Evolutionary conservation across 2,113 vertebrate species (phyloP).

Genomic region (Uria lomvia): DNA sequence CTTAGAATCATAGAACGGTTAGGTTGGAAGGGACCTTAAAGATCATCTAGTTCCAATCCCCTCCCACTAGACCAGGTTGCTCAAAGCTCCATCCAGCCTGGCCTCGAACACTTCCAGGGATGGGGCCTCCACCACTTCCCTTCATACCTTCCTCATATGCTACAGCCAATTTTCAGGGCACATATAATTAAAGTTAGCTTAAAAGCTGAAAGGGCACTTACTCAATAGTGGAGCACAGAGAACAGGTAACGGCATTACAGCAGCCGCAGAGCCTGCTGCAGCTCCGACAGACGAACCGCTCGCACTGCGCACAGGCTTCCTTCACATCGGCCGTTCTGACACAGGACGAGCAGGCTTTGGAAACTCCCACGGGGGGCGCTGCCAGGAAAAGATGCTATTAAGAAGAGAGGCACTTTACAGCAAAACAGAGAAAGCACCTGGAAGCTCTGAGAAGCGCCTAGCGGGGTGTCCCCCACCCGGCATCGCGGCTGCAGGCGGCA

Average conservation of each 20-base stretch:
- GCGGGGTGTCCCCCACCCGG: rapidly evolving
- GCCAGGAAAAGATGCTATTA: background rate
- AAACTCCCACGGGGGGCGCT: background rate
- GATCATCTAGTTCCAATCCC: background rate
- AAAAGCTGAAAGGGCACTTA: conserved; percentile 55
- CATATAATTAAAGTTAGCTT: background rate
- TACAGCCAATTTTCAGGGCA: background rate
- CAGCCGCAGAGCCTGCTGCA: conserved; percentile 70
- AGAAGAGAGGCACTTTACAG: background rate
- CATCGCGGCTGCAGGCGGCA: background rate
- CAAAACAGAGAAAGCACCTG: background rate
- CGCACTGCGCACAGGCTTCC: conserved; percentile 64
- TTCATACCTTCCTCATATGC: background rate
- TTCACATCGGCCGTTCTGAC: conserved; percentile 61
- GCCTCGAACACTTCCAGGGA: background rate
- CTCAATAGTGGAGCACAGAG: conserved; percentile 67
- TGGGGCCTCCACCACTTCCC: background rate
- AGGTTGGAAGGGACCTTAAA: background rate
- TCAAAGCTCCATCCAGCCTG: background rate
- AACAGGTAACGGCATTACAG: conserved; percentile 56
- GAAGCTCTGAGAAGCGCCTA: rapidly evolving
- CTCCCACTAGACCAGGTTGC: background rate
- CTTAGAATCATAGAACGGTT: background rate
- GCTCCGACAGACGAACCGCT: conserved; percentile 61
- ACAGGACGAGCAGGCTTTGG: conserved; percentile 70